phyloP scores from a whole-genome alignment of 2,797 vertebrate genomes.

The Craterocephalus amniculus region DNA sequence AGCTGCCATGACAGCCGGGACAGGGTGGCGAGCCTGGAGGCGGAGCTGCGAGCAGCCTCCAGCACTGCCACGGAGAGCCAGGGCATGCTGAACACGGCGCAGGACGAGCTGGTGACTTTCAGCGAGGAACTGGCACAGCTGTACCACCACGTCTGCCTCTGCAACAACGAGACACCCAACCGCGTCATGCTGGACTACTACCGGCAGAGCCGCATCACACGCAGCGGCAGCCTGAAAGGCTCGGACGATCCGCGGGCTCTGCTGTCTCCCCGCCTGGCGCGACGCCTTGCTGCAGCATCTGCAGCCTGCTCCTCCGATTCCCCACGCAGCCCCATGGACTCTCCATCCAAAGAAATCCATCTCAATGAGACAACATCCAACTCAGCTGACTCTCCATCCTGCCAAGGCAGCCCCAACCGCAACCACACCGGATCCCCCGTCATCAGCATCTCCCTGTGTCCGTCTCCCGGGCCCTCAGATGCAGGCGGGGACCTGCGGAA shows the following conservation, averaged over 20 bases:
- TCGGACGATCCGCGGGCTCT: slow-evolving; percentile 91
- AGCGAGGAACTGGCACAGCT: slow-evolving; percentile 98
- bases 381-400: slow-evolving; percentile 62
- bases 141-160: slow-evolving; percentile 97
- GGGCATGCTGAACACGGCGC: slow-evolving; percentile 91
- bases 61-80: slow-evolving; percentile 90
- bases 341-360: slow-evolving; percentile 85
- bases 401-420: slow-evolving; percentile 85
- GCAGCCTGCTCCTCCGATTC: slow-evolving; percentile 83
- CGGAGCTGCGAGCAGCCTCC: slow-evolving; percentile 87
- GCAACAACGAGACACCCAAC: slow-evolving; percentile 98
- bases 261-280: slow-evolving; percentile 90
- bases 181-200: slow-evolving; percentile 99
- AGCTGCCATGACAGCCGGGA: slow-evolving; percentile 87
- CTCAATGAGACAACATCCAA: slow-evolving; percentile 55
- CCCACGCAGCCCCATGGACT: slow-evolving; percentile 85
- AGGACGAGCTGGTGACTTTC: slow-evolving; percentile 97
- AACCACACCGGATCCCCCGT: slow-evolving; percentile 85
- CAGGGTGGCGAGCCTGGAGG: slow-evolving; percentile 87
- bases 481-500: slow-evolving; percentile 90
- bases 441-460: slow-evolving; percentile 84
- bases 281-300: slow-evolving; percentile 85
- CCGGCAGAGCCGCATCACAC: slow-evolving; percentile 93
- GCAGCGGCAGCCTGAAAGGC: slow-evolving; percentile 93
- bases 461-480: slow-evolving; percentile 86